Evolutionary conservation across 2,888 invertebrate genomes (phyloP).

Genomic region (Coecobrya sp.): DNA sequence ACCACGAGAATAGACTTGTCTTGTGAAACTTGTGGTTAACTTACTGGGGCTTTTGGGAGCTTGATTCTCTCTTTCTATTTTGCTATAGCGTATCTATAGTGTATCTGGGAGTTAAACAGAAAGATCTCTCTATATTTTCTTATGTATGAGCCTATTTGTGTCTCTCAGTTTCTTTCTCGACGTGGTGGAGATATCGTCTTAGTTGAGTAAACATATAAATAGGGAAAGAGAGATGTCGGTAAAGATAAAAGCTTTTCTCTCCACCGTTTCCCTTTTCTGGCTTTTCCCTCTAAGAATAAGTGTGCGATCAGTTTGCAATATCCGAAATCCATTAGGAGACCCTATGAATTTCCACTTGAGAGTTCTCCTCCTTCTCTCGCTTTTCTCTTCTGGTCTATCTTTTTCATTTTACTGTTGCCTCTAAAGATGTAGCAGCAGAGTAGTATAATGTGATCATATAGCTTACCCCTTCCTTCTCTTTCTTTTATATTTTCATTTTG

Average conservation of each 20-base stretch:
- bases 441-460: conserved; percentile 26
- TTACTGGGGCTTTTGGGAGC: conserved; percentile 41
- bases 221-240: conserved; percentile 79
- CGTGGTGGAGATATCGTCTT: conserved; percentile 76
- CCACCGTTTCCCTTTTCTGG: conserved; percentile 52
- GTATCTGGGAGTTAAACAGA: not conserved
- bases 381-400: conserved; percentile 1
- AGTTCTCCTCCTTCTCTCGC: conserved; percentile 59
- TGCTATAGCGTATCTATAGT: no score
- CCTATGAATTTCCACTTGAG: conserved; percentile 85
- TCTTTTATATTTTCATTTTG: conserved; percentile 66
- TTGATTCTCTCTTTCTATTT: conserved; percentile 18
- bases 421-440: no score
- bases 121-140: conserved; percentile 44
- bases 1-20: not conserved
- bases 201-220: conserved; percentile 85
- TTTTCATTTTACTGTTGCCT: not conserved
- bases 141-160: not conserved
- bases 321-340: conserved; percentile 86
- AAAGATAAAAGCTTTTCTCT: conserved; percentile 85
- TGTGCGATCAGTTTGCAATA: conserved; percentile 86
- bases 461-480: conserved; percentile 10
- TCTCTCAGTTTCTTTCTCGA: not conserved
- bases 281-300: conserved; percentile 50
- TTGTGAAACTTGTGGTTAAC: conserved; percentile 61